These are phyloP conservation scores for Xenotilapia longispinis DNA, from an alignment of 2,113 vertebrate genomes.

Conservation along the genomic window DNA sequence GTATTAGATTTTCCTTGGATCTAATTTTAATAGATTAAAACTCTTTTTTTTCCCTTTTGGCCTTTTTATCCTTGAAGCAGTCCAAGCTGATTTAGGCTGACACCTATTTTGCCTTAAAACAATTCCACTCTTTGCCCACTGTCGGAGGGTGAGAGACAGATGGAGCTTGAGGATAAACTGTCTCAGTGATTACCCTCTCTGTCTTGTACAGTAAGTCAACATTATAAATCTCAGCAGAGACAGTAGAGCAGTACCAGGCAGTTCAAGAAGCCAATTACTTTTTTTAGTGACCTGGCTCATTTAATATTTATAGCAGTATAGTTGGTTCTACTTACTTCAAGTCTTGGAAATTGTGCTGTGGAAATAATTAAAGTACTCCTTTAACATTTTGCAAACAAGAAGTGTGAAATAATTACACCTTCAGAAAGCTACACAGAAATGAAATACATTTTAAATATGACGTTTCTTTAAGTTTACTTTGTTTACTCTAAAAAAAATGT, in stretches of 20 bases:
- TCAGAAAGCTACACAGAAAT: background rate
- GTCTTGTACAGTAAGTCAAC: constrained; percentile 62
- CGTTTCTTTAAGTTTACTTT: background rate
- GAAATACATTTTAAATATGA: background rate
- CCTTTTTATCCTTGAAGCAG: constrained; percentile 28
- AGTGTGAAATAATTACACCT: background rate
- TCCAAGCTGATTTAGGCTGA: constrained; percentile 40
- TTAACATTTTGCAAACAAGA: constrained; percentile 1
- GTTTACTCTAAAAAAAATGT: background rate
- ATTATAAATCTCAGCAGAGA: constrained; percentile 57
- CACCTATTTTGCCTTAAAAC: constrained; percentile 54
- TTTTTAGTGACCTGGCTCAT: constrained; percentile 53
- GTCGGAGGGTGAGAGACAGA: constrained; percentile 40
- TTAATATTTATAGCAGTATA: constrained; percentile 58
- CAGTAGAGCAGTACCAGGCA: constrained; percentile 41
- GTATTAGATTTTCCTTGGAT: constrained; percentile 36
- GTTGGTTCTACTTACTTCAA: constrained; percentile 13
- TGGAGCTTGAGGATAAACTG: constrained; percentile 49
- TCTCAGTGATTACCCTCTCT: constrained; percentile 53
- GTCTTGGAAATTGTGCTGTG: constrained; percentile 15
- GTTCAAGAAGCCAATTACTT: constrained; percentile 64
- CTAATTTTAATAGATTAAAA: constrained; percentile 50
- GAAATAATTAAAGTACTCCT: constrained; percentile 24
- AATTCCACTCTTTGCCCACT: constrained; percentile 5
- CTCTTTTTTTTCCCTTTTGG: background rate